Evolutionary conservation across 2,797 vertebrate species (phyloP), one percentile per base, ranked within the genome.

Genomic region (Sorex maritimensis): DNA sequence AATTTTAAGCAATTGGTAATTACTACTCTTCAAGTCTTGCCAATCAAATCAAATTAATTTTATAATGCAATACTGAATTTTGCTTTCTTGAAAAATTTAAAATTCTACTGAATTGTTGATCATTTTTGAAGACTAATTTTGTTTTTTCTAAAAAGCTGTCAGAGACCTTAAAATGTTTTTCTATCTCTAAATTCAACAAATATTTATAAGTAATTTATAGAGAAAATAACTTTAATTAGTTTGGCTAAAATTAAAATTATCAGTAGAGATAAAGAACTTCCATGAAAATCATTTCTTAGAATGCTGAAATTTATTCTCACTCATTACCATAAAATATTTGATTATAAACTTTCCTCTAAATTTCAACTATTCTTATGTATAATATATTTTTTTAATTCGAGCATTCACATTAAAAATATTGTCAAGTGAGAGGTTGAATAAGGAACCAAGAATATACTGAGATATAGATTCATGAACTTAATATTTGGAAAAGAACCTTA

Each of bases 11-110:
- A 93, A 83, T 55, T 44, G n/a, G 69, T 15, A 44, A 0, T 0
- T 79, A 41, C 71, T 71, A 21, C 63, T 61, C 6, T 80, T 74
- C 71, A 73, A 1, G 0, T 67, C 94, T 94, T 68, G 3, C 82
- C 8, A 68, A 6, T 67, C 23, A 90, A 14, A 49, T 93, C 5
- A 63, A 52, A 91, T 88, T 82, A 80, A 80, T 71, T 93, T 72
- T 73, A 12, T 79, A 23, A 23, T 68, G 19, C 75, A 38, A 96
- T 7, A 61, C 0, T 19, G 0, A 28, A 63, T 21, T 38, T 81
- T 65, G 11, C 26, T 90, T 87, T 85, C n/a, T 69, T 90, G 12
- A 89, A 79, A 93, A 85, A 69, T 30, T 75, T 86, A 55, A 83
- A 94, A 61, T 15, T 26, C 14, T 91, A 23, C 23, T 74, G 15